Conservation (phyloP, 2,113 vertebrate species). For the Recurvirostra avosetta region DNA sequence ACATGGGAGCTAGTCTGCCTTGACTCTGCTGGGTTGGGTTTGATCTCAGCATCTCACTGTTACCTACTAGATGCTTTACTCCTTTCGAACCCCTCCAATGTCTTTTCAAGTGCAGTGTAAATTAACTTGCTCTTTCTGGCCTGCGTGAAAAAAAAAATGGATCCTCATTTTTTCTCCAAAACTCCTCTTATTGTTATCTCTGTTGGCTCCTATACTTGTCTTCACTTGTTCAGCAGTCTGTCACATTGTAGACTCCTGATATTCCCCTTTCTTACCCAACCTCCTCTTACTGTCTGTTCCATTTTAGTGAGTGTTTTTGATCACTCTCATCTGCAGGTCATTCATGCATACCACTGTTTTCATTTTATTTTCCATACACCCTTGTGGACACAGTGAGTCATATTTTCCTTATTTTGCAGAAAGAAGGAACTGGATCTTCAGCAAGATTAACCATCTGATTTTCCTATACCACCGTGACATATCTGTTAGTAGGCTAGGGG, state of each 20-base stretch:
- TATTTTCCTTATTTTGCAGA: constrained; percentile 7
- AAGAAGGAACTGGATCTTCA: background rate
- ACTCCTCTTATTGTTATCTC: background rate
- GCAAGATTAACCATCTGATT: background rate
- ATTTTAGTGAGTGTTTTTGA: background rate
- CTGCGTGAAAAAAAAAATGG: too few species aligned
- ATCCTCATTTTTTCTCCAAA: too few species aligned
- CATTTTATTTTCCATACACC: background rate
- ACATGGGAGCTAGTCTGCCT: background rate
- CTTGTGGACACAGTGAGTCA: constrained; percentile 1
- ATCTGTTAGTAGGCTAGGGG: background rate
- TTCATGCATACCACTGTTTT: background rate
- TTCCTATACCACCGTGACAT: background rate
- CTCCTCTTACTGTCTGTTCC: background rate
- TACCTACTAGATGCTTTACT: background rate
- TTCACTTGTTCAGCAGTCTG: background rate
- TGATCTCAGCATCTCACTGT: background rate
- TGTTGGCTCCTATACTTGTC: background rate
- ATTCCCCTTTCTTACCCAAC: background rate
- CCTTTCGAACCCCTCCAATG: background rate
- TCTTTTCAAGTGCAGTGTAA: background rate
- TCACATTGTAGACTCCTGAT: background rate
- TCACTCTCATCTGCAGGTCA: background rate
- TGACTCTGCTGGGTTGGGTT: background rate
- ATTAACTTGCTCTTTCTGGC: too few species aligned